phyloP scores from a whole-genome alignment of 2,797 vertebrate species.

The Synanceia verrucosa region DNA sequence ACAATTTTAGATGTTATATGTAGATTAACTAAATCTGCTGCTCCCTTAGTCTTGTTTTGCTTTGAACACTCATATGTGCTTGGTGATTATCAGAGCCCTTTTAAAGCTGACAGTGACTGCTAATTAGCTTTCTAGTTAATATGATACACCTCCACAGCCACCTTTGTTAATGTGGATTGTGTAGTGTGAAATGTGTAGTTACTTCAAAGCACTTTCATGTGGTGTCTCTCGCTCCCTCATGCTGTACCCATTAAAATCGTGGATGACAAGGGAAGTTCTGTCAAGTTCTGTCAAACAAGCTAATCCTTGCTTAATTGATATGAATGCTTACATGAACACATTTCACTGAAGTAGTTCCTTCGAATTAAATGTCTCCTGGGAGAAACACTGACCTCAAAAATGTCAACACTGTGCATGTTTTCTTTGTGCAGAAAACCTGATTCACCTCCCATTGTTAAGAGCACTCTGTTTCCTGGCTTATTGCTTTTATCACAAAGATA shows the following conservation, averaged over 20 bases:
- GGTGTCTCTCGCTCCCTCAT: neutral
- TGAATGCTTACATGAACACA: neutral
- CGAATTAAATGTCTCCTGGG: neutral
- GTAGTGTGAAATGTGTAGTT: slow-evolving; percentile 9
- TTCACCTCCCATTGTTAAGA: slow-evolving; percentile 8
- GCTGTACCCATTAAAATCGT: slow-evolving; percentile 23
- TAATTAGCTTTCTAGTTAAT: slow-evolving; percentile 56
- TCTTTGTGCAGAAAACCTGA: neutral
- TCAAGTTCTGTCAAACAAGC: slow-evolving; percentile 6
- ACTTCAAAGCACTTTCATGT: slow-evolving; percentile 46
- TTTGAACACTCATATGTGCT: slow-evolving; percentile 24
- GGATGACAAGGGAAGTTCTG: slow-evolving; percentile 9
- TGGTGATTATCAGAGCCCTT: slow-evolving; percentile 27
- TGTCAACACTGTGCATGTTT: neutral
- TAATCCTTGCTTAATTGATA: slow-evolving; percentile 8
- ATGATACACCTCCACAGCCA: slow-evolving; percentile 38
- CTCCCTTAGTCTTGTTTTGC: slow-evolving; percentile 14
- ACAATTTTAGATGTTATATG: slow-evolving; percentile 37
- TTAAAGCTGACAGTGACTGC: slow-evolving; percentile 38
- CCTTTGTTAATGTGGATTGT: slow-evolving; percentile 33
- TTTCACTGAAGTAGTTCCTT: neutral
- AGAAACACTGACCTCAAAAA: neutral
- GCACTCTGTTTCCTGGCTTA: slow-evolving; percentile 16
- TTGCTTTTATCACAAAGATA: slow-evolving; percentile 41
- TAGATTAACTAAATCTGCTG: slow-evolving; percentile 26